A percentile compares a stretch with the other conserved stretches of the same genome.
These are phyloP conservation scores for Agriopis aurantiaria DNA, from an alignment of 2,888 invertebrate species.

Conservation along the genomic window DNA sequence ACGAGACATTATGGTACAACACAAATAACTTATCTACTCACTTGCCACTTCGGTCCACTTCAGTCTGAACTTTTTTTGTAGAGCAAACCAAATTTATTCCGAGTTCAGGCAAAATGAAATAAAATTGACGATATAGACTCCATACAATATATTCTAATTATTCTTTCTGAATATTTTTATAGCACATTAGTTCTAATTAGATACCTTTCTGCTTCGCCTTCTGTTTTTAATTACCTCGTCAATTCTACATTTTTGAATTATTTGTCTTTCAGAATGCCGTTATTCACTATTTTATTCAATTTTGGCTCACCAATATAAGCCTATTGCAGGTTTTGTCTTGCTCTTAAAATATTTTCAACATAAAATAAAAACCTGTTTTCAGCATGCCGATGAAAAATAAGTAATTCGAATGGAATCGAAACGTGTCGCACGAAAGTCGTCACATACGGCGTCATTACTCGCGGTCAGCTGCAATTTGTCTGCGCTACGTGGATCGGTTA, in stretches of 20 bases:
- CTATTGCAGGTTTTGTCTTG: neutral
- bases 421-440: constrained; percentile 55
- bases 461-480: constrained; percentile 77
- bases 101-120: no score
- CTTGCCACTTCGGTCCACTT: neutral
- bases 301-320: neutral
- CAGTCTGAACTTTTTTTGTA: neutral
- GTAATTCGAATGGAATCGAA: constrained; percentile 28
- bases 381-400: constrained; percentile 10
- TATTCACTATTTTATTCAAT: neutral
- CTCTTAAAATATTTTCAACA: neutral
- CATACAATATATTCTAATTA: no score
- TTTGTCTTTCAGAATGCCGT: no score
- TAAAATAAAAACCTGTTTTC: constrained; percentile 9
- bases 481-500: constrained; percentile 74
- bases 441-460: constrained; percentile 57
- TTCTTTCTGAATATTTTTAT: no score
- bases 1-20: constrained; percentile 43
- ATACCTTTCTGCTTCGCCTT: no score
- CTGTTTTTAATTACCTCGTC: no score
- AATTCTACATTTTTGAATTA: no score
- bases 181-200: no score
- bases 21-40: constrained; percentile 1
- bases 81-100: no score
- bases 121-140: no score